Percentiles rank a stretch among this genome's conserved stretches.
Conservation (phyloP, 2,797 vertebrate genomes). For the Phrynocephalus forsythii region DNA sequence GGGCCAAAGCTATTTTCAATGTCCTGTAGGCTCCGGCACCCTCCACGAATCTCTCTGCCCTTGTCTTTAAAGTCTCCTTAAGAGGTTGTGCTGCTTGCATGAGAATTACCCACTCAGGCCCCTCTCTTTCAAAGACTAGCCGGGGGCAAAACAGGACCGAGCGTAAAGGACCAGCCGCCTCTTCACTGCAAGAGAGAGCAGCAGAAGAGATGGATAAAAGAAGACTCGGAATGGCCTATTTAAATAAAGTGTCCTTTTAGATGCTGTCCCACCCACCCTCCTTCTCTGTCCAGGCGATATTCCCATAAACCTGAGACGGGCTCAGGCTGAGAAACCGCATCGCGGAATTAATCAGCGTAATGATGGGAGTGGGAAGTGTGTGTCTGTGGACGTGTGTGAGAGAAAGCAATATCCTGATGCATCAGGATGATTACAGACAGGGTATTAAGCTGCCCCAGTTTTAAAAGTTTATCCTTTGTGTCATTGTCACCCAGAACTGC, state of each 20-base stretch:
- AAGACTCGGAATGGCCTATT: background rate
- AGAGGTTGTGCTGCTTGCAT: slow-evolving; percentile 1
- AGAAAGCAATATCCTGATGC: background rate
- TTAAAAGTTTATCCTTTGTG: background rate
- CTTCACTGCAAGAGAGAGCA: slow-evolving; percentile 2
- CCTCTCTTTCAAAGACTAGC: background rate
- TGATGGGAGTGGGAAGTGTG: background rate
- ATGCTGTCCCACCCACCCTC: slow-evolving; percentile 8
- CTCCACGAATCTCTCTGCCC: background rate
- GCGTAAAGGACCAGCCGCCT: background rate
- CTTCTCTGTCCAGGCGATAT: background rate
- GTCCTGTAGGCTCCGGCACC: background rate
- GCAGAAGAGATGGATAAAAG: background rate
- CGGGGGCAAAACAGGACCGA: background rate
- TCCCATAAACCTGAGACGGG: background rate
- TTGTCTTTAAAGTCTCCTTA: slow-evolving; percentile 21
- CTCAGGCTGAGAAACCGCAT: background rate
- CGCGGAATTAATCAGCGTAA: background rate
- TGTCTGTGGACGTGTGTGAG: background rate
- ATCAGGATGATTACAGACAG: background rate
- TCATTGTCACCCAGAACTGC: background rate
- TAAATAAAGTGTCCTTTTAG: background rate
- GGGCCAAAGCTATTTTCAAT: background rate
- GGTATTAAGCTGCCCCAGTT: background rate
- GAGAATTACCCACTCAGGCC: slow-evolving; percentile 4